A percentile compares a stretch with the other conserved stretches of the same genome.
Evolutionary conservation across 2,888 invertebrate genomes (phyloP).

Genomic region (Anarsia innoxiella): DNA sequence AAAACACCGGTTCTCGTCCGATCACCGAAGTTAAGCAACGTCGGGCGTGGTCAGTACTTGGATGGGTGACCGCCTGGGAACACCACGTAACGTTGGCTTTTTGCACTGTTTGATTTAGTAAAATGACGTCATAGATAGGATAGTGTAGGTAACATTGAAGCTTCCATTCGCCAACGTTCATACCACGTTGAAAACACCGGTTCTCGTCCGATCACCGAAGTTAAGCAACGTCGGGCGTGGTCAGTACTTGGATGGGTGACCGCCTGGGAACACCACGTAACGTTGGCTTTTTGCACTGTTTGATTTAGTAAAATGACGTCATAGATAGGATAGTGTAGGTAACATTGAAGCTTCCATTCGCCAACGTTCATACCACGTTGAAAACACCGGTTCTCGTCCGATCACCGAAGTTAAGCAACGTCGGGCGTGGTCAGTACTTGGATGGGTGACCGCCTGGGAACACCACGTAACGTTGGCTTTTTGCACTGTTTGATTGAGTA

Average conservation of each 20-base stretch:
- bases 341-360: no score
- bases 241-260: slow-evolving; percentile 48
- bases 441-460: slow-evolving; percentile 69
- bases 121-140: no score
- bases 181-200: slow-evolving; percentile 7
- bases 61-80: slow-evolving; percentile 48
- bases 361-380: slow-evolving; percentile 61
- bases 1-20: slow-evolving; percentile 50
- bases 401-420: slow-evolving; percentile 70
- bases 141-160: no score
- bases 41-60: slow-evolving; percentile 53
- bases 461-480: slow-evolving; percentile 25
- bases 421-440: slow-evolving; percentile 69
- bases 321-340: no score
- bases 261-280: slow-evolving; percentile 49
- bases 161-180: slow-evolving; percentile 7
- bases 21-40: slow-evolving; percentile 51
- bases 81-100: slow-evolving; percentile 37
- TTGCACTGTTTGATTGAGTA: no score
- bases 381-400: slow-evolving; percentile 69
- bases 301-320: no score
- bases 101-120: no score
- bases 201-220: slow-evolving; percentile 50
- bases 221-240: slow-evolving; percentile 46
- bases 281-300: slow-evolving; percentile 42